Conservation (phyloP, 2,113 vertebrate genomes). For the Aythya baeri region DNA sequence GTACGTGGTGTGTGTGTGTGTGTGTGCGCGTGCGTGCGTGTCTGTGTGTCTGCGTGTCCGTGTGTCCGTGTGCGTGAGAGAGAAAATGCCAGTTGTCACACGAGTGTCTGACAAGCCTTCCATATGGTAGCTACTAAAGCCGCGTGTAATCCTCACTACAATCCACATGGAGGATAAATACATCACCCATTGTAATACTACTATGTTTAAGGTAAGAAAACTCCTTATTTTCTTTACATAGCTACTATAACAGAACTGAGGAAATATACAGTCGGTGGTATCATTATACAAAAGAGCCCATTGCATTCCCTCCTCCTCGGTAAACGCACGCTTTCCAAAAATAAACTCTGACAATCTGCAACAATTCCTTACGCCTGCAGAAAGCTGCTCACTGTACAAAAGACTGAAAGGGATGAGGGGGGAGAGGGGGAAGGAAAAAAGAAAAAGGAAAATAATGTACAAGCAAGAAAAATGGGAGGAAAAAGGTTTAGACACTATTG, state of each 20-base stretch:
- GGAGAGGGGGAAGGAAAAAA: neutral
- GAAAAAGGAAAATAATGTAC: slow-evolving; percentile 33
- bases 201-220: slow-evolving; percentile 12
- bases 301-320: neutral
- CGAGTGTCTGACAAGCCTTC: neutral
- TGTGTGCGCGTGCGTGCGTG: neutral
- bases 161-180: neutral
- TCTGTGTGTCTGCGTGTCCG: neutral
- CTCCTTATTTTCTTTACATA: slow-evolving; percentile 39
- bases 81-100: neutral
- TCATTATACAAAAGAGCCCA: slow-evolving; percentile 37
- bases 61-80: neutral
- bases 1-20: neutral
- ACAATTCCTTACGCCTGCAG: neutral
- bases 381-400: slow-evolving; percentile 63
- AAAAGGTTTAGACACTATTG: slow-evolving; percentile 45
- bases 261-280: slow-evolving; percentile 70
- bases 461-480: slow-evolving; percentile 54
- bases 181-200: neutral
- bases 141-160: neutral
- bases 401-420: neutral
- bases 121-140: neutral
- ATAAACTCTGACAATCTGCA: neutral
- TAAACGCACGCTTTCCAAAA: slow-evolving; percentile 29
- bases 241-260: slow-evolving; percentile 20